These are phyloP conservation scores for Enteromius argenteus DNA, from an alignment of 2,797 vertebrate species.

Conservation along the genomic window DNA sequence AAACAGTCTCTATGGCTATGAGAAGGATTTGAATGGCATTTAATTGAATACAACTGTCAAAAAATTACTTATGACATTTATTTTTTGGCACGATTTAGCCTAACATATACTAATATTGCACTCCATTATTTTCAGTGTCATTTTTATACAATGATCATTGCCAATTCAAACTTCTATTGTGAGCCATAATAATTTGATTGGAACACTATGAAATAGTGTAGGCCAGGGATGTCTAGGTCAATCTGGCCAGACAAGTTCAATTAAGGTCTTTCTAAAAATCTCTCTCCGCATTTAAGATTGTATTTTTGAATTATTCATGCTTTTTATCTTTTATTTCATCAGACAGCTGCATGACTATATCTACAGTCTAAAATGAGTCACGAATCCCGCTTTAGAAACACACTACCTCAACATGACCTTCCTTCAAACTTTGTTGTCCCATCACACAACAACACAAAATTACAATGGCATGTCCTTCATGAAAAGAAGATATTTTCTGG, in stretches of 20 bases:
- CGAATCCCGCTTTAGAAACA: constrained; percentile 40
- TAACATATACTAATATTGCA: neutral
- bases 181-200: neutral
- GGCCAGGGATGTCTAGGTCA: constrained; percentile 42
- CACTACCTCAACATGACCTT: constrained; percentile 33
- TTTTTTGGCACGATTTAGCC: neutral
- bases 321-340: constrained; percentile 49
- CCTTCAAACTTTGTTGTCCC: constrained; percentile 34
- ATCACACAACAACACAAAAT: constrained; percentile 19
- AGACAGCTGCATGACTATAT: constrained; percentile 26
- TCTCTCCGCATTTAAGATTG: constrained; percentile 31
- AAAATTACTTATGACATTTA: neutral
- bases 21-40: constrained; percentile 9
- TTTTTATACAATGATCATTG: neutral
- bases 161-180: neutral
- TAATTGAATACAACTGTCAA: neutral
- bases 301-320: constrained; percentile 57
- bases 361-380: constrained; percentile 51
- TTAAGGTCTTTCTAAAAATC: constrained; percentile 39
- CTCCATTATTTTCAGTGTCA: neutral
- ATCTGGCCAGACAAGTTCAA: constrained; percentile 39
- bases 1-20: neutral
- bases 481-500: constrained; percentile 8
- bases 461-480: constrained; percentile 24
- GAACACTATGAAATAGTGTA: neutral